These are phyloP conservation scores for Toxostoma redivivum DNA, from an alignment of 2,113 vertebrate species.

Conservation along the genomic window DNA sequence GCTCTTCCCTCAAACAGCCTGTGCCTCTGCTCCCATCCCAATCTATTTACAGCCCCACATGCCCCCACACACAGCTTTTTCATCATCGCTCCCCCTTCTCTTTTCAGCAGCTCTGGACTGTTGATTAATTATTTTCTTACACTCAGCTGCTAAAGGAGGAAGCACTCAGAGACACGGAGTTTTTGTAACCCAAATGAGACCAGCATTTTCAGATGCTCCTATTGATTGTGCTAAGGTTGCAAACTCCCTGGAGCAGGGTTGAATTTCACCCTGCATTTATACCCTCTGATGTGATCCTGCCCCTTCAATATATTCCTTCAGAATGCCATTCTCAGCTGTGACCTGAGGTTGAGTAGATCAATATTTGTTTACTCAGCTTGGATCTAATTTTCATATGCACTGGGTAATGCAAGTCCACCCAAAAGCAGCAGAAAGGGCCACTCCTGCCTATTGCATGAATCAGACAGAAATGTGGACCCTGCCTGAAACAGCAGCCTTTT, in stretches of 20 bases:
- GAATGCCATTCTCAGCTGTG: background rate
- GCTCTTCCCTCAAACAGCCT: background rate
- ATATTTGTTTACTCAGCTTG: background rate
- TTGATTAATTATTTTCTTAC: background rate
- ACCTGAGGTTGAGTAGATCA: constrained; percentile 9
- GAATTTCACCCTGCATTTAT: background rate
- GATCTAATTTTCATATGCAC: background rate
- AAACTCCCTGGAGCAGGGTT: background rate
- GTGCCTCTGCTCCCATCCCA: background rate
- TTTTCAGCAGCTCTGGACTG: background rate
- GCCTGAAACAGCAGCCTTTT: background rate
- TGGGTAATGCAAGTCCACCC: background rate
- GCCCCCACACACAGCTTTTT: background rate
- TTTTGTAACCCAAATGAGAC: background rate
- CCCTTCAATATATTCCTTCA: background rate
- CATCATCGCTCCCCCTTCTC: background rate
- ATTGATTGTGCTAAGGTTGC: background rate
- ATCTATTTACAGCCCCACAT: rapidly evolving
- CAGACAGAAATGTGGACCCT: background rate
- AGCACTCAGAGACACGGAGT: background rate
- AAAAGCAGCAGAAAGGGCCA: background rate
- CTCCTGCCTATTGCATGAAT: background rate
- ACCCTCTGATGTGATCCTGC: background rate
- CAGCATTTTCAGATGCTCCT: background rate
- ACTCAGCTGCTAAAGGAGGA: background rate